Conservation (phyloP, 2,888 invertebrate species). For the Odontothrips loti region DNA sequence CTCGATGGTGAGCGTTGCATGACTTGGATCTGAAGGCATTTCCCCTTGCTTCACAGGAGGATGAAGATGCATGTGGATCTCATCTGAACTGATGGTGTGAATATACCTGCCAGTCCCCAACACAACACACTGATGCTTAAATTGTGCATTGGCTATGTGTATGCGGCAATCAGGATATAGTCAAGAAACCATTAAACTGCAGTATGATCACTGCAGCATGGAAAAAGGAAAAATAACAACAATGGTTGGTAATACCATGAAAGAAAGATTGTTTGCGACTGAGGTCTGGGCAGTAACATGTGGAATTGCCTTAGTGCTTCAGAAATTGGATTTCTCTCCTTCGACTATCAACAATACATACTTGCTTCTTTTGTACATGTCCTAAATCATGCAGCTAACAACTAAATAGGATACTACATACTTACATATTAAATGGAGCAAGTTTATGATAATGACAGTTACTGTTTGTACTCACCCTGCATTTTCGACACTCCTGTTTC, state of each 20-base stretch:
- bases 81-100: constrained; percentile 63
- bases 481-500: not conserved
- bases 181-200: no score
- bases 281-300: not conserved
- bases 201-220: not conserved
- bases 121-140: not conserved
- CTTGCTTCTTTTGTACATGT: not conserved
- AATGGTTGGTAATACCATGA: not conserved
- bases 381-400: constrained; percentile 5
- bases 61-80: constrained; percentile 66
- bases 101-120: constrained; percentile 53
- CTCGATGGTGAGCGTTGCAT: constrained; percentile 65
- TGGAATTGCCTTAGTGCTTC: not conserved
- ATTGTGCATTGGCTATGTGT: not conserved
- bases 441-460: not conserved
- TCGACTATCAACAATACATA: not conserved
- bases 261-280: not conserved
- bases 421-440: not conserved
- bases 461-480: not conserved
- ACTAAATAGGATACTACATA: not conserved
- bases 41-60: constrained; percentile 56
- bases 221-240: not conserved
- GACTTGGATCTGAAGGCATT: constrained; percentile 63
- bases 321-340: not conserved
- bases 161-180: not conserved